Evolutionary conservation across 1,140 invertebrate species (phyloP).

Genomic region (Bombus confusus): DNA sequence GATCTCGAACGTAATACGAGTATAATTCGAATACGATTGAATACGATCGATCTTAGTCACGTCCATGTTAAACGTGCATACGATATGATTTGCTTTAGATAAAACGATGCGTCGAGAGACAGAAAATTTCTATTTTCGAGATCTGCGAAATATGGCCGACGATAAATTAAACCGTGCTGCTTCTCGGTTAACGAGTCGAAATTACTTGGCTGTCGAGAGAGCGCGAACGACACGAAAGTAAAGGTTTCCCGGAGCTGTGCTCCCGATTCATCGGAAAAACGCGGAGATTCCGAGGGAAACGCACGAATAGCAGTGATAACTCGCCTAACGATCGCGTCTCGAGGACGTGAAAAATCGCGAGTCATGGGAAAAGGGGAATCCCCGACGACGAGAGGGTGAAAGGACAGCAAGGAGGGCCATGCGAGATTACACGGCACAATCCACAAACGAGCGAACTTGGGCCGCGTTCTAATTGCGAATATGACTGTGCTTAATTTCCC

Average conservation of each 20-base stretch:
- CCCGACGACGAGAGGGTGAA: constrained; percentile 25
- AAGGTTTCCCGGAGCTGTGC: neutral
- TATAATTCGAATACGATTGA: too few relatives aligned
- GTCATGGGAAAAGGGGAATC: constrained; percentile 64
- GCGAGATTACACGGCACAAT: constrained; percentile 65
- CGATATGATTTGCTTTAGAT: too few relatives aligned
- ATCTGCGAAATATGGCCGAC: too few relatives aligned
- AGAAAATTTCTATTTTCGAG: too few relatives aligned
- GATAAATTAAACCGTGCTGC: too few relatives aligned
- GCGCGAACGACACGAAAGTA: neutral
- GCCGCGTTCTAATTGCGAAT: constrained; percentile 71
- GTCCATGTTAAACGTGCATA: too few relatives aligned
- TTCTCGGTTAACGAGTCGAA: too few relatives aligned
- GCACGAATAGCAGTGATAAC: constrained; percentile 23
- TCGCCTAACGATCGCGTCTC: constrained; percentile 60
- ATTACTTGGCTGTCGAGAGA: neutral
- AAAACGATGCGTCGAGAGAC: too few relatives aligned
- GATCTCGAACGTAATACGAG: too few relatives aligned
- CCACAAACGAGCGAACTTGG: constrained; percentile 71
- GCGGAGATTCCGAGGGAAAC: neutral
- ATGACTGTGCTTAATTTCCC: constrained; percentile 72
- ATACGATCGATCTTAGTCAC: too few relatives aligned
- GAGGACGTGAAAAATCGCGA: constrained; percentile 66
- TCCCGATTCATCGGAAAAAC: neutral
- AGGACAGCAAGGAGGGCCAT: constrained; percentile 17